A percentile compares a stretch with the other conserved stretches of the same genome.
phyloP scores from a whole-genome alignment of 2,888 invertebrate genomes.

The Diabrotica balteata region DNA sequence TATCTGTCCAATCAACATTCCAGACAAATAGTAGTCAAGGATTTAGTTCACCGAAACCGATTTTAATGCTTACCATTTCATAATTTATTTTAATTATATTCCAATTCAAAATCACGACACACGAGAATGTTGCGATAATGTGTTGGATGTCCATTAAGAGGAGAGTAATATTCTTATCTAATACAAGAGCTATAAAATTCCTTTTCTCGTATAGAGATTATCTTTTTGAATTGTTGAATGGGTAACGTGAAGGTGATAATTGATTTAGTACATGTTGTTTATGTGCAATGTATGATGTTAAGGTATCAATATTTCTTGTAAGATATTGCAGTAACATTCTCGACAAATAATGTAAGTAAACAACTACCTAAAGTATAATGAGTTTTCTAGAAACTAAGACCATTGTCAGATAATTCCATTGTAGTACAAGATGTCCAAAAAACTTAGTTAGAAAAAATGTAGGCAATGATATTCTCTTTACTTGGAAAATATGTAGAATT shows the following conservation, averaged over 20 bases:
- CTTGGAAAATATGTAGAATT: too few species aligned
- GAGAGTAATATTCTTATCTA: constrained; percentile 39
- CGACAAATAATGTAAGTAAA: too few species aligned
- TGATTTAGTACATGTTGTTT: not conserved
- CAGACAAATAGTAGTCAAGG: constrained; percentile 20
- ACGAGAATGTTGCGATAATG: constrained; percentile 36
- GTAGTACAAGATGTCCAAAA: too few species aligned
- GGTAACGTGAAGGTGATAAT: not conserved
- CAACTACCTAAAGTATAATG: too few species aligned
- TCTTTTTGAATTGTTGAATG: constrained; percentile 11
- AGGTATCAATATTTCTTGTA: too few species aligned
- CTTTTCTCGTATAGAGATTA: constrained; percentile 15
- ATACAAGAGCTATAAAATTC: constrained; percentile 24
- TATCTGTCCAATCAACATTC: constrained; percentile 28
- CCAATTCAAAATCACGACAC: constrained; percentile 35
- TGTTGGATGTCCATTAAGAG: constrained; percentile 39
- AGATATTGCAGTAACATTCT: too few species aligned
- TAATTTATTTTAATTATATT: constrained; percentile 43
- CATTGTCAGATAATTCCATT: too few species aligned
- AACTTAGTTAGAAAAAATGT: too few species aligned
- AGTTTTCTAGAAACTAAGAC: too few species aligned
- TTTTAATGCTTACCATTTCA: constrained; percentile 28
- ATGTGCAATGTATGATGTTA: too few species aligned
- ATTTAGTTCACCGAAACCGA: constrained; percentile 22
- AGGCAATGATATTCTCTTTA: too few species aligned